Evolutionary conservation across 1,140 invertebrate species (phyloP), one percentile per base, ranked within the genome.

Genomic region (Heliconius congener): DNA sequence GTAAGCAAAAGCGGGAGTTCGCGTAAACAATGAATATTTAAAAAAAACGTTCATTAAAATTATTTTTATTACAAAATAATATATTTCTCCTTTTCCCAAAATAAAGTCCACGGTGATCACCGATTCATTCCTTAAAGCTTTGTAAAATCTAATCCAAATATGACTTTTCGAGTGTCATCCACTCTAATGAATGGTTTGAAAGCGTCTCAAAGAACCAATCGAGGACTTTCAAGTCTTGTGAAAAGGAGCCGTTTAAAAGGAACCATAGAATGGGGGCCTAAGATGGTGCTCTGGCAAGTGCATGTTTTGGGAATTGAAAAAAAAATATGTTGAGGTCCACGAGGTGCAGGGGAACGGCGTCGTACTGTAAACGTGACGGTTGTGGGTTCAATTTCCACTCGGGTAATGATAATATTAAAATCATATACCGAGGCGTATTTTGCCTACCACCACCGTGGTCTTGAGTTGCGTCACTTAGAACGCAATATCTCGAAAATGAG

Each of bases 101-200:
- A 8, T n/a, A 1, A n/a, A 66, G 60, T 66, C 60, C 27, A 66
- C 60, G 60, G n/a, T 27, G n/a, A 23, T 4, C 60, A 16, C 60
- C 60, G 27, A 66, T 30, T 76, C 57, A 76, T 76, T 66, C 42
- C 37, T 76, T 37, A 70, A 57, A 70, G 37, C 37, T 70, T 71
- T 77, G 75, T 80, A 50, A 73, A 80, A 80, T 71, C 30, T 77
- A 75, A 57, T 80, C 39, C 78, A 70, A 74, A 46, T 74, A 80
- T 83, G 79, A 80, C 76, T 83, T 83, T 77, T 83, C 70, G 77
- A 83, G 80, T 81, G 77, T 83, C 82, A 79, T 79, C 78, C 79
- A 71, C 83, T 82, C 82, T 79, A 82, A 85, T 85, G 84, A 85
- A 85, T 82, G 81, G 81, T 81, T 73, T 84, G 78, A 84, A 86